Evolutionary conservation across 2,113 vertebrate genomes (phyloP), one percentile per base, ranked within the genome.

Genomic region (Oncorhynchus keta): DNA sequence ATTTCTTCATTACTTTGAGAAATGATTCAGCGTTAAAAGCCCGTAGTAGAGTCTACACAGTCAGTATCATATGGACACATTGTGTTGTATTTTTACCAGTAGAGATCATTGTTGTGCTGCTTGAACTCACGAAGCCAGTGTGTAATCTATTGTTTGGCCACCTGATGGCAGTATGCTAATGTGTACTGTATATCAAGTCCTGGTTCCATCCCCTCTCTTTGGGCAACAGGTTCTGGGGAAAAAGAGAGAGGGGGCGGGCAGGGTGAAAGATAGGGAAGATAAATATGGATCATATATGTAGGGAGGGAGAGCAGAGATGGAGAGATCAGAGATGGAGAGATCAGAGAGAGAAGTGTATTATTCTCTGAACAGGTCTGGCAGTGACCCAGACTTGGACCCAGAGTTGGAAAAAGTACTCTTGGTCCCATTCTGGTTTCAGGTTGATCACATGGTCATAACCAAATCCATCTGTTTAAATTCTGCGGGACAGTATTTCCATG

Each of bases 81-180:
- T 9, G 39, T 45, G 39, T 45, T 11, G 39, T 45, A 11, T 11
- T 45, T 45, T 45, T 12, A 45, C 39, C 39, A 12, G 59, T 28
- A 79, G 84, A 82, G 67, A 2, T 79, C 9, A 9, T 45, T 45
- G 65, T 72, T 1, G 2, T 28, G n/a, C 18, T 35, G 12, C 13
- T 62, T 28, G 70, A 48, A 2, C n/a, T 12, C 35, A 49, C 8
- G 16, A 11, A 70, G 39, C 1, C 18, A 18, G 2, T 2, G 22
- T 39, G 5, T 76, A 72, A n/a, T 35, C 11, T 84, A 74, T 22
- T 74, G 14, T 70, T 79, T 5, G 68, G 16, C 77, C 87, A 88
- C 48, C 35, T 1, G 85, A 24, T 9, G 83, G 84, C 80, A 86
- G 86, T 81, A 4, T 66, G 77, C 51, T 59, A 64, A 74, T 76